Base-by-base conservation (phyloP, 2,797 vertebrate species). In the Epinephelus awoara region DNA sequence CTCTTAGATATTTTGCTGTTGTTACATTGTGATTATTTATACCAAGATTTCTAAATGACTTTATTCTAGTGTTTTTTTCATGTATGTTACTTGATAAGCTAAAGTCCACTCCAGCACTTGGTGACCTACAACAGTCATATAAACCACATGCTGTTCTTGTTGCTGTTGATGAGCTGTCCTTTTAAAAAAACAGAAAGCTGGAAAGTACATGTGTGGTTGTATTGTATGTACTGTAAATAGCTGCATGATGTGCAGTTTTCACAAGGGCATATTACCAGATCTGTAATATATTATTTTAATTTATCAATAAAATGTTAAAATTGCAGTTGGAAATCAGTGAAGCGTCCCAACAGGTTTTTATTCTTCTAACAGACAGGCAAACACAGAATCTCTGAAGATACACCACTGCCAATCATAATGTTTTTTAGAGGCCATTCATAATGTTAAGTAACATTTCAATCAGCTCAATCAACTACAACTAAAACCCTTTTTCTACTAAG, bases 21-120 rank as follows among this genome's bases (percentile, higher is more conserved):
- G 57, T 67, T 69, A 17, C n/a, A 58, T n/a, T 76, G 17, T 69
- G 25, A 55, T 73, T 84, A 84, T 90, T 86, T 85, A 85, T 79
- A 49, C 21, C 11, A 42, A 55, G 6, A 64, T 66, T 73, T 67
- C 4, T 76, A 49, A 17, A 18, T 58, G 19, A 59, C 27, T 66
- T 23, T 56, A 21, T 52, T 51, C 15, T 10, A 57, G 17, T 29
- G 25, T 46, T 49, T 23, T 65, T 51, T 58, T 40, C 10, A 19
- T 61, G 6, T 2, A 7, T 46, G 3, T 67, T 44, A 50, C 67
- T 81, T 76, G 17, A n/a, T 59, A 77, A 70, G 84, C 64, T 65
- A 68, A 65, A 63, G 18, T 80, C 18, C 6, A 57, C 18, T 67
- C 0, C 54, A 64, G 7, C 25, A 50, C 59, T 69, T 40, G 7